Base-by-base conservation (phyloP, 2,113 vertebrate genomes). In the Pelusios castaneus region DNA sequence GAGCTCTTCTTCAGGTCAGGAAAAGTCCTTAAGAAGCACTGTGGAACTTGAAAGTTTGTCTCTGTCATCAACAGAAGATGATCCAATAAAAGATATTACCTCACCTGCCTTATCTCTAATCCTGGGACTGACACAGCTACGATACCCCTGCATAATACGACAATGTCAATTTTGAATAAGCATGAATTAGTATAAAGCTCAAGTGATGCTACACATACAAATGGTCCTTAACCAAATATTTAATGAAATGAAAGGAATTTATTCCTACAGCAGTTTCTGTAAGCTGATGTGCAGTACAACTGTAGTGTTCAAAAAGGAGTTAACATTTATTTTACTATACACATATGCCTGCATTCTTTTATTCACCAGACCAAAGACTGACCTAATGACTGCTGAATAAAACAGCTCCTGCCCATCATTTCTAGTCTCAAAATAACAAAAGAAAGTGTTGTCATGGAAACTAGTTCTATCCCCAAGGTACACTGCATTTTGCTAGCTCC, bases 401-500 rank as follows among this genome's bases (percentile, higher is more conserved):
- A 94, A 84, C 75, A 89, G 88, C 54, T 95, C 93, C 95, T 96
- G 91, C 77, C 92, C 85, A 95, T 95, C 94, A 97, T 76, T 95
- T 89, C 92, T 88, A 96, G 93, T 82, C 82, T 96, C 95, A 97
- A 97, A 97, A 95, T 91, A 92, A 96, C 92, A 94, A 95, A 97
- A 95, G 93, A 94, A 97, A 95, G 93, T 13, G 97, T 97, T 98
- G 97, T 85, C 97, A 96, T 96, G 95, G 96, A 97, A 98, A 98
- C 97, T 81, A 96, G 95, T 63, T 52, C 92, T 89, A 93, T 95
- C 95, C 97, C 96, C 90, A 96, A 97, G 96, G 93, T 96, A 97
- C 70, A 84, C 84, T 88, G 85, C 60, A 86, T 94, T 97, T 95
- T 94, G 84, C 89, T 80, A 92, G 86, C 93, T 94, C 92, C 58